Evolutionary conservation across 2,113 vertebrate genomes (phyloP).

Genomic region (Pionites leucogaster): DNA sequence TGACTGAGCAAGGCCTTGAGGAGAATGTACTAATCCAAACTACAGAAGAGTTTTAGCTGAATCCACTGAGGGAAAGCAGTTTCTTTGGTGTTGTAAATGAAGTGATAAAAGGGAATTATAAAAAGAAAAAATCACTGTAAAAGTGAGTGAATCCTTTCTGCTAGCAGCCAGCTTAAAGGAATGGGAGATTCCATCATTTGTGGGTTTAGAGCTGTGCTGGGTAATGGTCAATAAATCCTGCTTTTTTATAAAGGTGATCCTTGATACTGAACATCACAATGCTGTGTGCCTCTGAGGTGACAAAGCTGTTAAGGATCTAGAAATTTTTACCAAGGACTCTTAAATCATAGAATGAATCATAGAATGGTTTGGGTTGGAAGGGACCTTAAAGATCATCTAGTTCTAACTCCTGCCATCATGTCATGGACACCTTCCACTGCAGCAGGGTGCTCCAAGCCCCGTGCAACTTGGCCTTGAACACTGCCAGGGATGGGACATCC

Average conservation of each 20-base stretch:
- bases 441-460: neutral
- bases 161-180: neutral
- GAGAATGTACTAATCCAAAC: neutral
- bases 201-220: neutral
- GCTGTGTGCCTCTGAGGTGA: neutral
- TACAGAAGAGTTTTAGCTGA: neutral
- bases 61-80: neutral
- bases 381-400: neutral
- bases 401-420: neutral
- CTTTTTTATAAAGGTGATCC: neutral
- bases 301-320: neutral
- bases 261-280: neutral
- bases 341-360: neutral
- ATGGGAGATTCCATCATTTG: neutral
- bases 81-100: constrained; percentile 14
- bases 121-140: neutral
- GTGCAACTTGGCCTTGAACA: neutral
- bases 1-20: neutral
- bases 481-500: neutral
- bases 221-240: neutral
- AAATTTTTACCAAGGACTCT: neutral
- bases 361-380: neutral
- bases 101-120: constrained; percentile 16
- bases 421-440: neutral
- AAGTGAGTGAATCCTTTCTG: neutral